Conservation (phyloP, 2,888 invertebrate species). For the Pseudococcus longispinus region DNA sequence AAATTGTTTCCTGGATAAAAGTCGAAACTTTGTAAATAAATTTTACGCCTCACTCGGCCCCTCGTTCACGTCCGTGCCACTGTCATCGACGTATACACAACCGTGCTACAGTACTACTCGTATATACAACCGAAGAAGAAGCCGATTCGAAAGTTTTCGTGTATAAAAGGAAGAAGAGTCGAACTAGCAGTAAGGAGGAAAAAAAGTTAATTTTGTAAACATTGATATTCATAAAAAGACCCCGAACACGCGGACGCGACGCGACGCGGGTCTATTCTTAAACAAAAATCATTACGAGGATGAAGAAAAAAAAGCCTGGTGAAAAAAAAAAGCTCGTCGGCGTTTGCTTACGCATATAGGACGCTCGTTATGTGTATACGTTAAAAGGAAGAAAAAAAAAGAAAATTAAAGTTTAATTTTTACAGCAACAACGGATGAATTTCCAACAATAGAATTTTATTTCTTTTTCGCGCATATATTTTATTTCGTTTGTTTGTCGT, state of each 20-base stretch:
- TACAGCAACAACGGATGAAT: conserved; percentile 3
- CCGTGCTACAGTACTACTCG: not conserved
- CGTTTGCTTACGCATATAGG: not conserved
- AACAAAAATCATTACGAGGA: not conserved
- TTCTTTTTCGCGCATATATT: conserved; percentile 22
- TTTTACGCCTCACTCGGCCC: not conserved
- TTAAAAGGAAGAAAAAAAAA: not conserved
- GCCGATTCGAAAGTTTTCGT: not conserved
- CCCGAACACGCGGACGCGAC: not conserved
- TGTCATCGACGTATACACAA: not conserved
- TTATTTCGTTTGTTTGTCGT: conserved; percentile 10
- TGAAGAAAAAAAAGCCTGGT: not conserved
- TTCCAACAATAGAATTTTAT: conserved; percentile 39
- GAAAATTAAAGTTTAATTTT: conserved; percentile 39
- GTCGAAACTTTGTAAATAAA: conserved; percentile 7
- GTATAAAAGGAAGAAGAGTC: not conserved
- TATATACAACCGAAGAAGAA: not conserved
- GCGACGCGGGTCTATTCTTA: not conserved
- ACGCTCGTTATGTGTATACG: not conserved
- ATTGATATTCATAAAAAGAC: conserved; percentile 19
- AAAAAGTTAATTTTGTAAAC: conserved; percentile 18
- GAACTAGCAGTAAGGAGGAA: not conserved
- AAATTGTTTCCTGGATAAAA: not conserved
- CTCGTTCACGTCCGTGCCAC: not conserved
- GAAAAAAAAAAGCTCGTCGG: conserved; percentile 7